Evolutionary conservation across 2,888 invertebrate species (phyloP), one percentile per base, ranked within the genome.

Genomic region (Helleia helle): DNA sequence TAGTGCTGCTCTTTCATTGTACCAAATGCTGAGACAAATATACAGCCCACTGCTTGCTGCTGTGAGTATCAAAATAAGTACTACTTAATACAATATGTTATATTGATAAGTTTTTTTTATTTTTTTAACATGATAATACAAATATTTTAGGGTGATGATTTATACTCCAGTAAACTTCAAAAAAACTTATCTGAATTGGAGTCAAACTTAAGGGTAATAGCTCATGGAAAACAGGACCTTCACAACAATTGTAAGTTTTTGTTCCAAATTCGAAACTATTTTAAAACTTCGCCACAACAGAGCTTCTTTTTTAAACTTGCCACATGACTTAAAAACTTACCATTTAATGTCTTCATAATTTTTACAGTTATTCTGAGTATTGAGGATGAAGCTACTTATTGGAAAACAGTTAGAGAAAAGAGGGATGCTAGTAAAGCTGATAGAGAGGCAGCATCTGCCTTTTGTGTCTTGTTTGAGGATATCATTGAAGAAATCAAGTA

Each of bases 371-470:
- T 92, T 36, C 65, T 90, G 49, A 87, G 87, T 26, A 81, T 92
- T 30, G 86, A 88, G 48, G 91, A 93, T 74, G 93, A 93, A 79
- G 72, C 90, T 30, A 87, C 90, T 53, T 91, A 89, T 64, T 93
- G 93, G 93, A 85, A 80, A 48, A 85, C 87, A 11, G 54, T 87
- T 24, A 67, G 77, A n/a, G 75, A 86, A 37, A 83, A 83, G 36
- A 74, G 68, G 40, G 86, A 86, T 56, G 71, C 73, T 4, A 68
- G 43, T 41, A 85, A 83, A 51, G 87, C 87, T 25, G 86, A 88
- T 36, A 86, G 76, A 54, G 87, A 87, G 47, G 83, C 87, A 48
- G 89, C 89, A 8, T 70, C 80, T 38, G 73, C 86, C 18, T 90
- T 91, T 71, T 75, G 74, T 54, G 86, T 88, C 42, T 68, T 88